Conservation (phyloP, 2,797 vertebrate genomes). For the Cossypha caffra region DNA sequence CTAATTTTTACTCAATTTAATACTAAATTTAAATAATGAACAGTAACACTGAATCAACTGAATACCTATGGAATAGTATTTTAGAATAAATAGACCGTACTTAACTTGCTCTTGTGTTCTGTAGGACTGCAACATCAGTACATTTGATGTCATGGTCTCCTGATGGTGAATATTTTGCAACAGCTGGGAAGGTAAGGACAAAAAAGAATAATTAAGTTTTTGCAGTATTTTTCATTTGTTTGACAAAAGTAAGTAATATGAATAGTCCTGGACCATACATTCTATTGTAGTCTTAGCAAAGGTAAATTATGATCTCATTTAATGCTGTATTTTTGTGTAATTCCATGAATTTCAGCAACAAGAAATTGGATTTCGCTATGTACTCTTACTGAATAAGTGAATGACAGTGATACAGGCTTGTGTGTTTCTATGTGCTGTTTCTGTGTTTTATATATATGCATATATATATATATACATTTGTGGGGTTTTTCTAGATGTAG, state of each 20-base stretch:
- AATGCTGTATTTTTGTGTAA: not conserved
- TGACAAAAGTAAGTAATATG: not conserved
- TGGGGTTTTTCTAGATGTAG: not conserved
- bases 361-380: not conserved
- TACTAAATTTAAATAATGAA: not conserved
- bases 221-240: not conserved
- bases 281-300: not conserved
- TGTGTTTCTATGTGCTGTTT: not conserved
- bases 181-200: slow-evolving; percentile 91
- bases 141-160: slow-evolving; percentile 95
- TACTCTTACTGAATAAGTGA: not conserved
- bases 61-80: not conserved
- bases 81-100: not conserved
- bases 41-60: not conserved
- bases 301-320: not conserved
- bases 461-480: no score
- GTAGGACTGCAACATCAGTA: slow-evolving; percentile 90
- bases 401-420: not conserved
- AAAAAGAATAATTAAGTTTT: not conserved
- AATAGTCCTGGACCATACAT: not conserved
- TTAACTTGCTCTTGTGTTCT: not conserved
- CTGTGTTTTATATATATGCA: no score
- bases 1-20: not conserved
- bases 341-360: not conserved
- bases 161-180: slow-evolving; percentile 97